A percentile compares a stretch with the other conserved stretches of the same genome.
These are phyloP conservation scores for Megathymus violae DNA, from an alignment of 1,140 invertebrate genomes.

Conservation along the genomic window DNA sequence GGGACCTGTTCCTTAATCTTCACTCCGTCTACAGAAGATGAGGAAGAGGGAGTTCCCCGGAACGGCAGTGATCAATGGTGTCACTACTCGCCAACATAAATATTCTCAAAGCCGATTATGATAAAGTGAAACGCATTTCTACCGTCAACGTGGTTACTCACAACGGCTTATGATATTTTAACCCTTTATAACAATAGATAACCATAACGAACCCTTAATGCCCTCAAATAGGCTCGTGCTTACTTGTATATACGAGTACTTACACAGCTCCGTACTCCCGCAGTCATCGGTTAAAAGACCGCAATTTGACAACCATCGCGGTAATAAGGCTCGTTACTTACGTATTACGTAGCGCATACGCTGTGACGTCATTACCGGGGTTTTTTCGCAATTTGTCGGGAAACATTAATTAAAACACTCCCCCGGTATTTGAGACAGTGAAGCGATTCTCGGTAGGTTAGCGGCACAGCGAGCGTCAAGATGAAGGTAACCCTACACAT, in stretches of 20 bases:
- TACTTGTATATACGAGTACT: conserved; percentile 30
- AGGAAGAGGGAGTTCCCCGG: too few species aligned
- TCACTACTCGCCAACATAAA: too few species aligned
- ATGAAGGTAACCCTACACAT: too few species aligned
- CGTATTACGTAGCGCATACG: conserved; percentile 52
- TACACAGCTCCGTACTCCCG: conserved; percentile 68
- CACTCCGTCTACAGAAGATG: too few species aligned
- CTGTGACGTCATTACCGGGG: conserved; percentile 68
- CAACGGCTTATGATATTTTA: too few species aligned
- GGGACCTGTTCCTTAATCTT: too few species aligned
- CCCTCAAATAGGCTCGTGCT: conserved; percentile 24
- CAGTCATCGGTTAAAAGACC: conserved; percentile 67
- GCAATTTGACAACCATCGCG: conserved; percentile 58
- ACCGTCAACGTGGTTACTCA: too few species aligned
- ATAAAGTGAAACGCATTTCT: too few species aligned
- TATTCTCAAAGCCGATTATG: too few species aligned
- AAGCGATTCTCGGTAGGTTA: conserved; percentile 55
- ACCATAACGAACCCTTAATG: conserved; percentile 32
- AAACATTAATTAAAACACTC: conserved; percentile 78
- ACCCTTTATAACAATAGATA: conserved; percentile 15
- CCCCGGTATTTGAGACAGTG: conserved; percentile 72
- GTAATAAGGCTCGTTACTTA: conserved; percentile 69
- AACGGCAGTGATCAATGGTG: too few species aligned
- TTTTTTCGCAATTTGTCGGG: conserved; percentile 76
- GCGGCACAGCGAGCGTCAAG: conserved; percentile 46